Base-by-base conservation (phyloP, 2,888 invertebrate species). In the Zygaena filipendulae region DNA sequence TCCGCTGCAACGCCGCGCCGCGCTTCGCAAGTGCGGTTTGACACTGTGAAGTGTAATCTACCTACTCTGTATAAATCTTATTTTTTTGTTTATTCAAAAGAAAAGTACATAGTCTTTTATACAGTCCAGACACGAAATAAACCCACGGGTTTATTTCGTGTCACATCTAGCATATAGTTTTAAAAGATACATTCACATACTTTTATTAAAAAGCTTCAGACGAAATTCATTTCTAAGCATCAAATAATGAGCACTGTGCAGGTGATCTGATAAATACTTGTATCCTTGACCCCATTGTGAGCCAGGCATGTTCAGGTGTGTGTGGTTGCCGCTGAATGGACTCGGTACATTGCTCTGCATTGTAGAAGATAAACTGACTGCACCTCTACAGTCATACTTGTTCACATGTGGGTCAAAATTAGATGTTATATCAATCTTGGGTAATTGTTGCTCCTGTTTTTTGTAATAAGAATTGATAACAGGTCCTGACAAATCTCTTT, bases 261-360 rank as follows among this genome's bases (percentile, higher is more conserved):
- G 75, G 45, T 87, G 83, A 40, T 86, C 85, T 18, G 88, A 85
- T 30, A 87, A 71, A 49, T 87, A 89, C 58, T 89, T 90, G 27
- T 82, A 79, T 28, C 84, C 84, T 53, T 86, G 86, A 3, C 84
- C 82, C 84, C 86, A 86, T 37, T 87, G 86, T 1, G 89, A 87
- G 2, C 89, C 88, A 0, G 89, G 89, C 88, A 89, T 89, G 42
- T 85, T 86, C n/a, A 87, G 64, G 47, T 88, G 87, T n/a, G 83
- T 84, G 38, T 82, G 68, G 38, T 80, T 77, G 1, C 84, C 82
- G 38, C 81, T 82, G 39, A 84, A 87, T 1, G 89, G 90, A 33
- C 83, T 82, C 1, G 90, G 90, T 0, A 90, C 90, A 60, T 87
- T 89, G 33, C 84, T 87, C 53, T 90, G 90, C 89, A 90, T 90